Base-by-base conservation (phyloP, 1,140 invertebrate genomes). In the Pachypsylla venusta region DNA sequence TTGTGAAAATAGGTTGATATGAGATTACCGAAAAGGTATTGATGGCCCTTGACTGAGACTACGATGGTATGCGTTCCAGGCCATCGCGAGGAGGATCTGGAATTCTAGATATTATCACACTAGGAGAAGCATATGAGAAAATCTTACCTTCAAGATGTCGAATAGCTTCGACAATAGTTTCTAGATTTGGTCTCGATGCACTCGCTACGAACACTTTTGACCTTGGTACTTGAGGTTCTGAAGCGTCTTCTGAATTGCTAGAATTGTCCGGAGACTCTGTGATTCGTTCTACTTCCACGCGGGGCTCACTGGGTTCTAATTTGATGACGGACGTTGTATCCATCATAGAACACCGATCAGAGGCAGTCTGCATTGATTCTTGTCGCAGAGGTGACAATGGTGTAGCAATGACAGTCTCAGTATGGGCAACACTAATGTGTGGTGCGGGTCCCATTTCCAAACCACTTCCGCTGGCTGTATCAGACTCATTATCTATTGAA, bases 141-240 rank as follows among this genome's bases (percentile, higher is more conserved):
- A 19, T 3, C 42, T 19, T 48, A 48, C 95, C 93, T 71, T 98
- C 95, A 58, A 98, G 74, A 67, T 95, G 93, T 30, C 93, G 80
- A 64, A 98, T 98, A 24, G 95, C 95, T 70, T 98, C 93, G 7
- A 97, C 92, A 61, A 98, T 98, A 1, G 94, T 97, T 70, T 98
- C 92, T 60, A 98, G 75, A 70, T 96, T 98, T 68, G 94, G 88
- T 35, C 91, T 80, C 53, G 89, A 91, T 25, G 87, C 87, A 65
- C 82, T 88, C 19, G 85, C 81, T 54, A 84, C 70, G 65, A 85
- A 87, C 7, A 86, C 67, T 60, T 75, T 48, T n/a, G 42, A 7
- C 24, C 26, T 12, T 7, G 42, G 42, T 3, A 48, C n/a, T n/a
- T n/a, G 42, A 16, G n/a, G 10, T 35, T n/a, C n/a, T 35, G 10